These are phyloP conservation scores for Xylocopa sonorina DNA, from an alignment of 1,140 invertebrate genomes.

Conservation along the genomic window DNA sequence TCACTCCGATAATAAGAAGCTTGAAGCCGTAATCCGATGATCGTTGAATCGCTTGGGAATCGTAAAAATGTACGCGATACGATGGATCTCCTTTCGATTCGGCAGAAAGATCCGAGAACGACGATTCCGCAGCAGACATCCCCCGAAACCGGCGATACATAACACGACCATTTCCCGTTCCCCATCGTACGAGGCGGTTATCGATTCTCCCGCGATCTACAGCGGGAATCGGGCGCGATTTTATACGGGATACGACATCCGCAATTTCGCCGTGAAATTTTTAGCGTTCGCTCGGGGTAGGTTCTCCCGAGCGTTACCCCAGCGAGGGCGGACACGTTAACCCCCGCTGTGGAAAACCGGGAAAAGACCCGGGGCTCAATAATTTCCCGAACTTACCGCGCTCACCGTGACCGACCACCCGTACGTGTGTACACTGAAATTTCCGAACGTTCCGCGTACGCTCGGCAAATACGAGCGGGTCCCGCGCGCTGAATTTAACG, in stretches of 20 bases:
- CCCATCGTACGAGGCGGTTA: not conserved
- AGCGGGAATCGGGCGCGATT: not conserved
- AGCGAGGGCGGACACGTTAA: not conserved
- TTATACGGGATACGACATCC: slow-evolving; percentile 1
- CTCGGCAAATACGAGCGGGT: slow-evolving; percentile 21
- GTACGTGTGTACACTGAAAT: slow-evolving; percentile 24
- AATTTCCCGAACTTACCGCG: slow-evolving; percentile 37
- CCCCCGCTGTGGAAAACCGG: not conserved
- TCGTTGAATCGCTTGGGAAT: too few relatives aligned
- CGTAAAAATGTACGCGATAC: too few relatives aligned
- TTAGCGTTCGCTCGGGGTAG: not conserved
- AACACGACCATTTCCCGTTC: not conserved
- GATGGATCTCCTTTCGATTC: too few relatives aligned
- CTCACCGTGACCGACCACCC: too few relatives aligned
- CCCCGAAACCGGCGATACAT: not conserved
- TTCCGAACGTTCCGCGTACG: not conserved
- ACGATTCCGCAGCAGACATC: too few relatives aligned
- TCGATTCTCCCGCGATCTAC: slow-evolving; percentile 1
- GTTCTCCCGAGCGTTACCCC: not conserved
- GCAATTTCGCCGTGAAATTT: slow-evolving; percentile 32
- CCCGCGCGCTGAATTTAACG: slow-evolving; percentile 22
- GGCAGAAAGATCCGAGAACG: too few relatives aligned
- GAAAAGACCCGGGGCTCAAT: slow-evolving; percentile 3
- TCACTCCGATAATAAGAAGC: too few relatives aligned
- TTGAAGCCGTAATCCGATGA: too few relatives aligned